phyloP scores from a whole-genome alignment of 2,797 vertebrate genomes.

The Danio aesculapii region DNA sequence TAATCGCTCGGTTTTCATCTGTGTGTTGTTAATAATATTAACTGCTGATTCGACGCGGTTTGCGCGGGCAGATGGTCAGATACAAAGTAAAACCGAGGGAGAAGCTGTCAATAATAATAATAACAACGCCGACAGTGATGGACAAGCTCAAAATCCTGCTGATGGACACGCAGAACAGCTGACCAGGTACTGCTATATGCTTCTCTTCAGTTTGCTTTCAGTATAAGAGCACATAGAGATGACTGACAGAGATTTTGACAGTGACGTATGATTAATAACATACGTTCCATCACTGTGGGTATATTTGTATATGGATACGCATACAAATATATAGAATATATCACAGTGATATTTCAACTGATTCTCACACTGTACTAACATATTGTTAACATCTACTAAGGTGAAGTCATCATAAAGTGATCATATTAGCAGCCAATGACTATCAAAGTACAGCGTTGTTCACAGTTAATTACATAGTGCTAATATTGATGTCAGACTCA shows the following conservation, averaged over 20 bases:
- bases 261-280: neutral
- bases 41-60: neutral
- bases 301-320: too few species aligned
- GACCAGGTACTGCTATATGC: neutral
- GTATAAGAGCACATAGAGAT: slow-evolving; percentile 21
- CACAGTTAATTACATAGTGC: too few species aligned
- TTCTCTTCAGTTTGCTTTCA: neutral
- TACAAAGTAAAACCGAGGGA: neutral
- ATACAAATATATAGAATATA: too few species aligned
- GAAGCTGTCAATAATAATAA: neutral
- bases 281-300: neutral
- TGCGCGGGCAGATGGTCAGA: slow-evolving; percentile 14
- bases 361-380: too few species aligned
- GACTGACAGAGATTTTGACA: neutral
- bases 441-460: too few species aligned
- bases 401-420: too few species aligned
- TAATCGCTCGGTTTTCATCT: slow-evolving; percentile 18
- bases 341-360: too few species aligned
- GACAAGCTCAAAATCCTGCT: neutral
- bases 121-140: neutral
- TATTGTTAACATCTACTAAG: too few species aligned
- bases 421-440: too few species aligned
- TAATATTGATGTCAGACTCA: too few species aligned
- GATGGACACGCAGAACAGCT: neutral
- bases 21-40: neutral